These are phyloP conservation scores for Mus spretus DNA, from an alignment of 2,797 vertebrate genomes.

Conservation along the genomic window DNA sequence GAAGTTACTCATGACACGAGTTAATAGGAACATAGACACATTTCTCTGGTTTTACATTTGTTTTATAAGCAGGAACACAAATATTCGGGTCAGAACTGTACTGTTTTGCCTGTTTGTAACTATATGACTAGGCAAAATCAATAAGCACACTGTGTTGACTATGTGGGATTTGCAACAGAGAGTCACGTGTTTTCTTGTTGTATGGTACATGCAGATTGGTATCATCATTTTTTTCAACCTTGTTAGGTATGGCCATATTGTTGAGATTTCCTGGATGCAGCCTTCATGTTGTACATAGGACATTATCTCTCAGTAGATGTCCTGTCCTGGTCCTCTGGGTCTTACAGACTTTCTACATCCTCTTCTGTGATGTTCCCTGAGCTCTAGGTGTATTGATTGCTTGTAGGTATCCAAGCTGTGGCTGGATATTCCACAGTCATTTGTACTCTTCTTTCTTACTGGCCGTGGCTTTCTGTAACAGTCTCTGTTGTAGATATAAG, in stretches of 20 bases:
- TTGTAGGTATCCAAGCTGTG: neutral
- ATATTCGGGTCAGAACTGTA: neutral
- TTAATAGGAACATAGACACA: neutral
- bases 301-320: neutral
- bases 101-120: neutral
- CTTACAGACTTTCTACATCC: neutral
- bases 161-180: neutral
- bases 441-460: neutral
- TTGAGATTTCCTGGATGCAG: neutral
- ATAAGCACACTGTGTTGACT: neutral
- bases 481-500: neutral
- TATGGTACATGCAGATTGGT: neutral
- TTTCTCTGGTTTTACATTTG: neutral
- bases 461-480: neutral
- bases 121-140: neutral
- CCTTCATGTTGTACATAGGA: neutral
- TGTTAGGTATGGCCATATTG: neutral
- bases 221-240: neutral
- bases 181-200: slow-evolving; percentile 4
- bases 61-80: neutral
- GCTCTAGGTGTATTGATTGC: neutral
- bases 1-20: neutral
- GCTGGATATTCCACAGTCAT: neutral
- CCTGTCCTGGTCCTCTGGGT: neutral
- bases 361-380: neutral